Evolutionary conservation across 1,140 invertebrate genomes (phyloP), one percentile per base, ranked within the genome.

Genomic region (Drosophila watanabei): DNA sequence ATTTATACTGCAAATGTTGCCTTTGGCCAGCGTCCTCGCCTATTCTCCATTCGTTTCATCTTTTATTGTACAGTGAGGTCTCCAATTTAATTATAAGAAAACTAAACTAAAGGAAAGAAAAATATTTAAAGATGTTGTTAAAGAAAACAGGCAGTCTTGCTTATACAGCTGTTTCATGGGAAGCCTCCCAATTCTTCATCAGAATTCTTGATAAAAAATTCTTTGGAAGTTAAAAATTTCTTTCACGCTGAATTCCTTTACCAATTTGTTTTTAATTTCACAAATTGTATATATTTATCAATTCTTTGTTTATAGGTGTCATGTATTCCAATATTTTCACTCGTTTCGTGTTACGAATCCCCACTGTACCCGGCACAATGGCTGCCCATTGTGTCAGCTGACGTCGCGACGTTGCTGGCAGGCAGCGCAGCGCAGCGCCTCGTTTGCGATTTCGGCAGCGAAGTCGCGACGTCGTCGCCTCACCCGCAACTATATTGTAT

Each of bases 331-430:
- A 1, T 56, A 37, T 39, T 56, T 24, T 0, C 0, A n/a, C 2
- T 39, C 14, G 49, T 39, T 32, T 68, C 49, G 8, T 4, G 1
- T 48, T 32, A 24, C 39, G 13, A 68, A 18, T 18, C 8, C 32
- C 32, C 54, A 73, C 71, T 48, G 56, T 73, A 51, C 56, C 56
- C 69, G 56, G 56, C n/a, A 85, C 85, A 89, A 89, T 76, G 82
- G 46, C 52, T 35, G 48, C 52, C 75, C 86, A 90, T 86, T 90
- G 85, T 88, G 81, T 82, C 86, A 86, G 85, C 82, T 89, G 86
- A 90, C 85, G 75, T 76, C 66, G 68, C 46, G 58, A 68, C 61
- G 56, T 64, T 57, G 71, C 37, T 65, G 60, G 51, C 76, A 72
- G n/a, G n/a, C n/a, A n/a, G 48, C n/a, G 59, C 41, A 58, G 59